Evolutionary conservation across 53 echinoderm and acorn worm genomes (phyloP).

Genomic region (Henricia sp.): DNA sequence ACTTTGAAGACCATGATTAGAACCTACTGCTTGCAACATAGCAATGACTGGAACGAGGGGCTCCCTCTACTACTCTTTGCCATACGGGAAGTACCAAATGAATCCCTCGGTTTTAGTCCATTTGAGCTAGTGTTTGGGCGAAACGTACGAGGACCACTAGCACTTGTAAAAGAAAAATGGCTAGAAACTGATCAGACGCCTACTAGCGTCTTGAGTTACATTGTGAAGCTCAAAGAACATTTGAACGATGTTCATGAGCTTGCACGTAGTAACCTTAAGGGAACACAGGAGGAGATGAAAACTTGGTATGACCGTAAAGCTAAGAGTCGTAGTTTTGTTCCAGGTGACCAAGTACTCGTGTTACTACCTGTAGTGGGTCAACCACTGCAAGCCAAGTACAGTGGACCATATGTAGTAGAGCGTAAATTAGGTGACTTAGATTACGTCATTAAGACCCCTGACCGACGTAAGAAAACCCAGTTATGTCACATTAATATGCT

Average conservation of each 20-base stretch:
- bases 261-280: not conserved
- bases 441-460: conserved; percentile 53
- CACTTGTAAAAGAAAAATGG: conserved; percentile 44
- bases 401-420: conserved; percentile 60
- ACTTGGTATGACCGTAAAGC: conserved; percentile 63
- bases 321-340: conserved; percentile 58
- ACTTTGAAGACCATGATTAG: conserved; percentile 61
- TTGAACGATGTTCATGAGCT: conserved; percentile 34
- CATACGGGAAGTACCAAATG: conserved; percentile 63
- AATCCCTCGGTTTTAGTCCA: conserved; percentile 64
- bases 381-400: conserved; percentile 48
- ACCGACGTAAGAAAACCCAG: conserved; percentile 17
- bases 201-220: conserved; percentile 57
- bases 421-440: conserved; percentile 56
- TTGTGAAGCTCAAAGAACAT: conserved; percentile 34
- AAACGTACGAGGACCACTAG: conserved; percentile 28
- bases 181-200: conserved; percentile 6
- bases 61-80: conserved; percentile 74
- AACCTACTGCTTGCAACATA: conserved; percentile 20
- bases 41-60: conserved; percentile 70
- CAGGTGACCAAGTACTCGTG: conserved; percentile 71
- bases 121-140: conserved; percentile 45
- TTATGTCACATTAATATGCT: conserved; percentile 81
- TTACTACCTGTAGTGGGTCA: conserved; percentile 61
- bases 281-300: conserved; percentile 58